Conservation (phyloP, 92 coral and sea anemone genomes). For the Galaxea fascicularis region DNA sequence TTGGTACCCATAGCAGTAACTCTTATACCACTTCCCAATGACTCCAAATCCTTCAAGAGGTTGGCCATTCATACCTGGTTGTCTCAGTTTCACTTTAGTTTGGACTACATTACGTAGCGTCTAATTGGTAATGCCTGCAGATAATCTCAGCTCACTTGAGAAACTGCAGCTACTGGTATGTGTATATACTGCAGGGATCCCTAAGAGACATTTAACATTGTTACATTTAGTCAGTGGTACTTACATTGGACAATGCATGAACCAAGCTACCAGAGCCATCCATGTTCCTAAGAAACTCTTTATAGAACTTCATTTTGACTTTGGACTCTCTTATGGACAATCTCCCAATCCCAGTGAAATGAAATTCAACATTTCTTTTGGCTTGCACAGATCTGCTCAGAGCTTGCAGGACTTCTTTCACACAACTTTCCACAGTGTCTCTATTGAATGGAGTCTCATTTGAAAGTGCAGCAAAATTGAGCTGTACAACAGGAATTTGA, state of each 20-base stretch:
- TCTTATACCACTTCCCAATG: too few relatives aligned
- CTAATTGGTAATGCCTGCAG: too few relatives aligned
- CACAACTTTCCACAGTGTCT: conserved; percentile 97
- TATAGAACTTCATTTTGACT: conserved; percentile 97
- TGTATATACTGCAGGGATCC: too few relatives aligned
- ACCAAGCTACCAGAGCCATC: conserved; percentile 94
- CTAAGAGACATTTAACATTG: too few relatives aligned
- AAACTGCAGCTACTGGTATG: too few relatives aligned
- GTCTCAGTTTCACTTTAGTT: too few relatives aligned
- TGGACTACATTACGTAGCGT: too few relatives aligned
- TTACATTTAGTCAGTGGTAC: conserved; percentile 31
- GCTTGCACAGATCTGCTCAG: conserved; percentile 90
- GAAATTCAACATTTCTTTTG: conserved; percentile 95
- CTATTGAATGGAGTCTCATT: conserved; percentile 89
- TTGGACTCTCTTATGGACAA: conserved; percentile 92
- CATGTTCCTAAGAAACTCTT: conserved; percentile 93
- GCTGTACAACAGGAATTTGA: conserved; percentile 93
- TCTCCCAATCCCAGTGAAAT: conserved; percentile 95
- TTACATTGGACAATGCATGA: conserved; percentile 92
- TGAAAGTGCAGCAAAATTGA: conserved; percentile 92
- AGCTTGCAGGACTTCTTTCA: conserved; percentile 96
- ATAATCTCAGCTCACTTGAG: too few relatives aligned
- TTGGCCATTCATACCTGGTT: too few relatives aligned
- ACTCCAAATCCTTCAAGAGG: too few relatives aligned
- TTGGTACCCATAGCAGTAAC: too few relatives aligned